Evolutionary conservation across 1,140 invertebrate species (phyloP).

Genomic region (Brachionus manjavacas): DNA sequence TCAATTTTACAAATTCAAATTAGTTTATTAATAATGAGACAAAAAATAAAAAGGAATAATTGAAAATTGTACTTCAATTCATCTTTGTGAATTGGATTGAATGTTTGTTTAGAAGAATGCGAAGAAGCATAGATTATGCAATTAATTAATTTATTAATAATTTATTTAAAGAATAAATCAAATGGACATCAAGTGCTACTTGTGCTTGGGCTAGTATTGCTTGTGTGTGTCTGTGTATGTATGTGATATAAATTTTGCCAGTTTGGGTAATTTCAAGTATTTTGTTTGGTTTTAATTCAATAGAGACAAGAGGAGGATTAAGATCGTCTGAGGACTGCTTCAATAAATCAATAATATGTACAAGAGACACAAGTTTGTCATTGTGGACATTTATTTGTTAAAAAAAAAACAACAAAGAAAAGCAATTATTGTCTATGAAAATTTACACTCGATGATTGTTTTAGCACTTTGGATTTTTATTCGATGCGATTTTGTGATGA

Average conservation of each 20-base stretch:
- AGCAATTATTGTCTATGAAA: constrained; percentile 25
- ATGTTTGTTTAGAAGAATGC: neutral
- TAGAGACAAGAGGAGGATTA: neutral
- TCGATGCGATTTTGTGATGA: neutral
- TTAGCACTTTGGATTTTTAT: neutral
- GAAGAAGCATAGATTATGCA: neutral
- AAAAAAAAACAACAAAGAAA: neutral
- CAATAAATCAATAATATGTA: neutral
- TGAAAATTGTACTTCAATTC: neutral
- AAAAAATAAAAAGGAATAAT: neutral
- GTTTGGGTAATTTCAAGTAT: neutral
- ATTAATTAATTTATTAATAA: neutral
- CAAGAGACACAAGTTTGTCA: neutral
- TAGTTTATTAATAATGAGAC: neutral
- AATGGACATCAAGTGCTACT: neutral
- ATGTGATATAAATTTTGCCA: neutral
- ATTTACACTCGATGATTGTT: constrained; percentile 6
- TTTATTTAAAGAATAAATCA: neutral
- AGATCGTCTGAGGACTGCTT: neutral
- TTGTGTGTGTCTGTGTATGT: too few relatives aligned
- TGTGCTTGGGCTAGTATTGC: too few relatives aligned
- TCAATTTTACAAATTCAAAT: neutral
- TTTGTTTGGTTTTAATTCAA: neutral
- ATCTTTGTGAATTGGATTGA: neutral
- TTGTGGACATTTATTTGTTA: neutral